phyloP scores from a whole-genome alignment of 2,888 invertebrate species.

The Eulithis prunata region DNA sequence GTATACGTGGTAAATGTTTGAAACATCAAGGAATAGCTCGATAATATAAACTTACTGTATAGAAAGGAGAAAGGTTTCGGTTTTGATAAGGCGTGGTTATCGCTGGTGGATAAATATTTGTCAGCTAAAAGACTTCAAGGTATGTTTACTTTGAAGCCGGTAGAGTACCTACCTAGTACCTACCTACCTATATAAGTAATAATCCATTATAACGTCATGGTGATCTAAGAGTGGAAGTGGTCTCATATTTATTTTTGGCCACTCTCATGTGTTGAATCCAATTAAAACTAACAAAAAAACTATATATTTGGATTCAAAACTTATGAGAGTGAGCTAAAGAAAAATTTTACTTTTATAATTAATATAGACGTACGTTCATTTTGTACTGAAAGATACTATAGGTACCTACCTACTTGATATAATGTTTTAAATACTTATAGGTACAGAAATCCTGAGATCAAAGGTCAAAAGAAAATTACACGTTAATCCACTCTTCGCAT shows the following conservation, averaged over 20 bases:
- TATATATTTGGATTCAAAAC: too few relatives aligned
- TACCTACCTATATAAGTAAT: too few relatives aligned
- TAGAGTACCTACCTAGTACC: neutral
- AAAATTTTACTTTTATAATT: too few relatives aligned
- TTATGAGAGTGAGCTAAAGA: too few relatives aligned
- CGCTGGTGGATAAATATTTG: slow-evolving; percentile 63
- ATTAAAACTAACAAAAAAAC: too few relatives aligned
- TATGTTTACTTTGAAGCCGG: slow-evolving; percentile 50
- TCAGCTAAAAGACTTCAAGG: slow-evolving; percentile 55
- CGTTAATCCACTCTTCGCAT: slow-evolving; percentile 4
- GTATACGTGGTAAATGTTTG: neutral
- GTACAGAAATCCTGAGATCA: slow-evolving; percentile 8
- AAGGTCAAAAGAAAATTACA: slow-evolving; percentile 21
- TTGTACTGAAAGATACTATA: too few relatives aligned
- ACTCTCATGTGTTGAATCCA: too few relatives aligned
- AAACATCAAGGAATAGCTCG: neutral
- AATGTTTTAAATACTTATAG: neutral
- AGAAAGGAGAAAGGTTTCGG: slow-evolving; percentile 42
- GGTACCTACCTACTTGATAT: neutral
- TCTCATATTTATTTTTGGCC: neutral
- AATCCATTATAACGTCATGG: neutral
- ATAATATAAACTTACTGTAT: slow-evolving; percentile 14
- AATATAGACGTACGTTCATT: too few relatives aligned
- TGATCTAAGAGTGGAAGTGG: slow-evolving; percentile 9
- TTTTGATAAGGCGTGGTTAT: slow-evolving; percentile 55